phyloP scores from a whole-genome alignment of 2,113 vertebrate species.

The rat (Rattus norvegicus) region DNA sequence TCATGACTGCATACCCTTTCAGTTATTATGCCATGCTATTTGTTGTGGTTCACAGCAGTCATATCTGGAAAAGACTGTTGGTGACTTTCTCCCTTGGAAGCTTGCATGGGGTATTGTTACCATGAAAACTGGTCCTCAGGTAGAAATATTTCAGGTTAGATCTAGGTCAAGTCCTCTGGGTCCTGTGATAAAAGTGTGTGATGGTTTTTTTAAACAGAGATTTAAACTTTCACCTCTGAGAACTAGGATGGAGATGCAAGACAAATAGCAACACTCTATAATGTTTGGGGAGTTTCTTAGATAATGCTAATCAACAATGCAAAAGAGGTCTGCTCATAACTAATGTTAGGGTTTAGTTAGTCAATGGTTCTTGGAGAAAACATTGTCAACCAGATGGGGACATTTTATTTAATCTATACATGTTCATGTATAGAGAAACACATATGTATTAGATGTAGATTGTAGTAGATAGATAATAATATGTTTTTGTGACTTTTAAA shows the following conservation, averaged over 20 bases:
- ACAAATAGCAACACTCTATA: background rate
- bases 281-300: background rate
- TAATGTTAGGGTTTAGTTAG: background rate
- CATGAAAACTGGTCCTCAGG: background rate
- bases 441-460: background rate
- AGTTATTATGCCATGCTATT: background rate
- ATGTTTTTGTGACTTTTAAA: background rate
- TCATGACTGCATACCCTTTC: background rate
- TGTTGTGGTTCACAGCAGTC: background rate
- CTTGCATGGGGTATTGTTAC: background rate
- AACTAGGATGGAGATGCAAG: background rate
- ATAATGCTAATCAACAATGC: background rate
- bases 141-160: background rate
- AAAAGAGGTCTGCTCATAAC: background rate
- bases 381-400: background rate
- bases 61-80: background rate
- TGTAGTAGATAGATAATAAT: background rate
- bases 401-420: background rate
- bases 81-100: background rate
- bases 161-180: background rate
- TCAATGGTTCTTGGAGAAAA: background rate
- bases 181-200: background rate
- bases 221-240: background rate
- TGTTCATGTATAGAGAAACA: background rate
- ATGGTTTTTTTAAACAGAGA: background rate